A percentile compares a stretch with the other conserved stretches of the same genome.
phyloP scores from a whole-genome alignment of 2,797 vertebrate species.

The Aeoliscus strigatus region DNA sequence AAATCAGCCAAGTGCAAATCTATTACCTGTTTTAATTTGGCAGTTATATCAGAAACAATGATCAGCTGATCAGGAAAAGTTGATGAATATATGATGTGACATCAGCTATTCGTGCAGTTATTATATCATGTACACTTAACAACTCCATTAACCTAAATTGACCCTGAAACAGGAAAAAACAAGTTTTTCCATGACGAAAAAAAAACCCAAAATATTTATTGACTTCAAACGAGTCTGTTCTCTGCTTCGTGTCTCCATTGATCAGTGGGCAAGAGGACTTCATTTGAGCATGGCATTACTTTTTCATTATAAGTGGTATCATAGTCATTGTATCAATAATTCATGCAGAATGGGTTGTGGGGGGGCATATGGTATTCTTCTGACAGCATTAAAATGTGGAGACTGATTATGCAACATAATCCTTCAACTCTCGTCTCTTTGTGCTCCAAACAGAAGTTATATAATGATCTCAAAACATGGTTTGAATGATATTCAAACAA shows the following conservation, averaged over 20 bases:
- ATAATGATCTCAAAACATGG: slow-evolving; percentile 52
- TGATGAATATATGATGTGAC: no score
- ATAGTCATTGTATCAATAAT: slow-evolving; percentile 58
- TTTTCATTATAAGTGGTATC: slow-evolving; percentile 60
- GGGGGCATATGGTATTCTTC: slow-evolving; percentile 54
- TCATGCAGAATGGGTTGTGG: slow-evolving; percentile 26
- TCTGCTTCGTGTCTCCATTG: slow-evolving; percentile 15
- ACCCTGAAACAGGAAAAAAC: neutral
- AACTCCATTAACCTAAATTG: no score
- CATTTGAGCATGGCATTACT: slow-evolving; percentile 40
- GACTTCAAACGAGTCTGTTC: slow-evolving; percentile 2
- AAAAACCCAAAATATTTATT: slow-evolving; percentile 4
- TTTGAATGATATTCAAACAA: slow-evolving; percentile 39
- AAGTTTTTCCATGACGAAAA: neutral
- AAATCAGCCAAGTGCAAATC: no score
- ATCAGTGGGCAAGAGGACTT: slow-evolving; percentile 35
- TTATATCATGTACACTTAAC: no score
- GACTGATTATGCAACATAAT: slow-evolving; percentile 59
- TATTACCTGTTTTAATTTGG: no score
- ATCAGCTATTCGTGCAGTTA: no score
- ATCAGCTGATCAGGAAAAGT: no score
- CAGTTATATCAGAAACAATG: no score
- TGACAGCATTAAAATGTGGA: slow-evolving; percentile 51
- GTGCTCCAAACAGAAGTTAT: slow-evolving; percentile 50
- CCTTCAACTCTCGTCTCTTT: slow-evolving; percentile 49